Evolutionary conservation across 2,113 vertebrate species (phyloP).

Genomic region (Setophaga coronata): DNA sequence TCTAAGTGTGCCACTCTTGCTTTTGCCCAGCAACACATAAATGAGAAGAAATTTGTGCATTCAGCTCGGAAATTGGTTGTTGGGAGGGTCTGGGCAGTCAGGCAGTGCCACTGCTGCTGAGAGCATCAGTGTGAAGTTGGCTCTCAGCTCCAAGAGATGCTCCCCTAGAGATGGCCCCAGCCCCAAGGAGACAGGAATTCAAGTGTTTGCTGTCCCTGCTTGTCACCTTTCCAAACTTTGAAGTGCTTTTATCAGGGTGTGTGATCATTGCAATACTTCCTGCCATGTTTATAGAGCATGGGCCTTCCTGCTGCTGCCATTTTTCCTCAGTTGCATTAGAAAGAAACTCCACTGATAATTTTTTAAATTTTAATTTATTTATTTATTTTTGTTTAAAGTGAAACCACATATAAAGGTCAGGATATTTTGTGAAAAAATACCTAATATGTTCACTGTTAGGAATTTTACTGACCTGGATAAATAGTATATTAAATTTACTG

Average conservation of each 20-base stretch:
- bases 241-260: background rate
- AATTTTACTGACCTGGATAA: background rate
- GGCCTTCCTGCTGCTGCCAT: background rate
- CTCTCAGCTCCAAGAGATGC: fast-evolving
- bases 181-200: background rate
- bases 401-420: background rate
- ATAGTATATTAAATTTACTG: background rate
- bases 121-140: background rate
- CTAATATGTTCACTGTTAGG: background rate
- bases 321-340: background rate
- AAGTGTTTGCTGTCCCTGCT: background rate
- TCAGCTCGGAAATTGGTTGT: background rate
- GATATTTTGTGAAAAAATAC: background rate
- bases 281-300: fast-evolving
- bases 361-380: too few species aligned
- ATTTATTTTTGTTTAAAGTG: background rate
- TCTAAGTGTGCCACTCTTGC: background rate
- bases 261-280: background rate
- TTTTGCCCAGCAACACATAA: fast-evolving
- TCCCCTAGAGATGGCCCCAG: background rate
- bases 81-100: fast-evolving
- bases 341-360: background rate
- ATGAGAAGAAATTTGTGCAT: background rate
- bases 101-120: background rate
- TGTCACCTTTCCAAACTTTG: background rate